Evolutionary conservation across 2,888 invertebrate species (phyloP).

Genomic region (Cheilosia scutellata): DNA sequence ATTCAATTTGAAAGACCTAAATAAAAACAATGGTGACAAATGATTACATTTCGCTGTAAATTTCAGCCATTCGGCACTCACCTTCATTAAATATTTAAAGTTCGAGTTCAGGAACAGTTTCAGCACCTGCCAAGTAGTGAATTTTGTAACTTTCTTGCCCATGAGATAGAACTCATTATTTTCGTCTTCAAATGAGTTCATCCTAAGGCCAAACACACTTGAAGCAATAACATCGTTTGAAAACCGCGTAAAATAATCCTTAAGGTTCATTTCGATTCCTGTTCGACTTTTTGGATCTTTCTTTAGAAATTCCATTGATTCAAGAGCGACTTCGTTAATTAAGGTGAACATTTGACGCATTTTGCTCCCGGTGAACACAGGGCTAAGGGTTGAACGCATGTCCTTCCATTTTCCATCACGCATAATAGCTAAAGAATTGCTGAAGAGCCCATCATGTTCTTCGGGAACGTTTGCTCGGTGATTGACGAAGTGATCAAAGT

Average conservation of each 20-base stretch:
- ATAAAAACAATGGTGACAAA: not conserved
- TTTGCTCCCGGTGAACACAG: conserved; percentile 84
- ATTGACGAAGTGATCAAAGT: conserved; percentile 86
- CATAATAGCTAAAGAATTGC: conserved; percentile 84
- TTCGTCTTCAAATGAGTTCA: conserved; percentile 85
- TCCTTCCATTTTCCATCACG: conserved; percentile 83
- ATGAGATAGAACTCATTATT: conserved; percentile 86
- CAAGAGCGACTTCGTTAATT: conserved; percentile 79
- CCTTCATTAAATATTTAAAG: conserved; percentile 77
- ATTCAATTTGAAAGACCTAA: conserved; percentile 76
- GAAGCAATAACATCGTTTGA: conserved; percentile 84
- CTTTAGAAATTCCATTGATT: conserved; percentile 77
- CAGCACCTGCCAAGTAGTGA: conserved; percentile 76
- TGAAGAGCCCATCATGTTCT: conserved; percentile 84
- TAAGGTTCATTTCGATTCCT: conserved; percentile 81
- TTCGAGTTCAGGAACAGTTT: conserved; percentile 77
- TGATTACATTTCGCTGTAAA: not conserved
- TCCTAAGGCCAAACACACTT: conserved; percentile 84
- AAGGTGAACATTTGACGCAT: conserved; percentile 84
- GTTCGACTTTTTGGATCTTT: conserved; percentile 22
- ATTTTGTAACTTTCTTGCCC: conserved; percentile 84
- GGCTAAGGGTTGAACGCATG: conserved; percentile 83
- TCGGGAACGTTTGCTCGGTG: conserved; percentile 82
- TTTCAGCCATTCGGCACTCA: conserved; percentile 52
- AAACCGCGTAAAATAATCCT: conserved; percentile 81